phyloP scores from a whole-genome alignment of 2,888 invertebrate species.

The Druceiella hillmani region DNA sequence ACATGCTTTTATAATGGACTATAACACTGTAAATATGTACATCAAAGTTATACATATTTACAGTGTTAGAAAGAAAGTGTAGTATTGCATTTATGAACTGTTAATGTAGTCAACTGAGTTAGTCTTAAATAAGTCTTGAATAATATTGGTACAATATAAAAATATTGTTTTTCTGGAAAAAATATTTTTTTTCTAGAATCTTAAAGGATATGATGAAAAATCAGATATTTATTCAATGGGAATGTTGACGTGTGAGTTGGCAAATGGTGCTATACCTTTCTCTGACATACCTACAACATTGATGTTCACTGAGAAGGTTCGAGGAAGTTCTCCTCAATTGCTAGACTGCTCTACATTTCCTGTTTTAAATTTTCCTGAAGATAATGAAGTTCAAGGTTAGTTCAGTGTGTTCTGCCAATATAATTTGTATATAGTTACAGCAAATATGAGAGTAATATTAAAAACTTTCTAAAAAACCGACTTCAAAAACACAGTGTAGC shows the following conservation, averaged over 20 bases:
- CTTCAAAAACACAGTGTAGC: too few relatives aligned
- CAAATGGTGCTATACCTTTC: slow-evolving; percentile 86
- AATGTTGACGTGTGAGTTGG: slow-evolving; percentile 80
- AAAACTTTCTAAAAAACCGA: too few relatives aligned
- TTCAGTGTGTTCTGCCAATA: slow-evolving; percentile 30
- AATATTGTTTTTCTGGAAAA: too few relatives aligned
- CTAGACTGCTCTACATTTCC: slow-evolving; percentile 69
- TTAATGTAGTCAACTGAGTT: too few relatives aligned
- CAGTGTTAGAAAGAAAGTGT: too few relatives aligned
- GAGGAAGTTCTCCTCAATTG: slow-evolving; percentile 71
- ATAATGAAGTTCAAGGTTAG: slow-evolving; percentile 28
- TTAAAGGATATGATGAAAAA: slow-evolving; percentile 81
- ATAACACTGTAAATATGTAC: too few relatives aligned
- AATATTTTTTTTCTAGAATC: slow-evolving; percentile 51
- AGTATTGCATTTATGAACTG: too few relatives aligned
- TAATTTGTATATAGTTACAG: not conserved
- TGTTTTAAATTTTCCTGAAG: slow-evolving; percentile 39
- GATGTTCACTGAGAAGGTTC: slow-evolving; percentile 86
- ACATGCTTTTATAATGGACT: too few relatives aligned
- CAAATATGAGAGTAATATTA: slow-evolving; percentile 4
- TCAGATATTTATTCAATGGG: slow-evolving; percentile 92
- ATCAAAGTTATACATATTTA: too few relatives aligned
- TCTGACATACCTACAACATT: slow-evolving; percentile 79
- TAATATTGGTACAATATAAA: too few relatives aligned
- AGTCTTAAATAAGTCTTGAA: too few relatives aligned